Conservation (phyloP, 2,888 invertebrate species). For the Branchellion lobata region DNA sequence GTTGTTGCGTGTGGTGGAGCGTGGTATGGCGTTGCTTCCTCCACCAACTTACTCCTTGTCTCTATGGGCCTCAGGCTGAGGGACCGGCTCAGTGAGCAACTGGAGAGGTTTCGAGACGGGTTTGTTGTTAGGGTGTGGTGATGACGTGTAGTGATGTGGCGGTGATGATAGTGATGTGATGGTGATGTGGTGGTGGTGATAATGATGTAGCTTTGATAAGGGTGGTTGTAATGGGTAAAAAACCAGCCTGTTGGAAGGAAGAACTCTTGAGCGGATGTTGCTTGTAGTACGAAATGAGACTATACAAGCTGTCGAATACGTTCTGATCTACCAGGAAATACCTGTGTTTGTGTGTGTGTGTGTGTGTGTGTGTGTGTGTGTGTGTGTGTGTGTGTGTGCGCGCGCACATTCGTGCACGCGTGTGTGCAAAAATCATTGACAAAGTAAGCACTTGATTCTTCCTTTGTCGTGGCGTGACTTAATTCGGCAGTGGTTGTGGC, state of each 20-base stretch:
- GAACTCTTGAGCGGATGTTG: constrained; percentile 81
- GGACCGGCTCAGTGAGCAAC: constrained; percentile 83
- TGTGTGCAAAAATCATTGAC: no score
- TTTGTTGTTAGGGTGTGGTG: constrained; percentile 81
- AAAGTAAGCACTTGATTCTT: constrained; percentile 68
- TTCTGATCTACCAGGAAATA: constrained; percentile 85
- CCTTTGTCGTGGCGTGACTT: constrained; percentile 80
- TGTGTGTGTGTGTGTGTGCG: no score
- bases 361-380: no score
- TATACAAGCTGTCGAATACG: constrained; percentile 87
- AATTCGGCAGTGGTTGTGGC: constrained; percentile 88
- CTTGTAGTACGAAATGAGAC: constrained; percentile 84
- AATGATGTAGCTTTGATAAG: no score
- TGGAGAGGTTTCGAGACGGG: constrained; percentile 89
- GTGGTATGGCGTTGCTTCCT: no score
- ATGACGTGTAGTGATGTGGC: constrained; percentile 85
- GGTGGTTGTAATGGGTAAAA: no score
- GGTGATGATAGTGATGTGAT: constrained; percentile 87
- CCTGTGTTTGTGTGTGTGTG: not conserved
- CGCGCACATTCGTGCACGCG: no score
- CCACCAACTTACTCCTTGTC: constrained; percentile 77
- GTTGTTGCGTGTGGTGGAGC: no score
- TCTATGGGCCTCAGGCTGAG: constrained; percentile 90
- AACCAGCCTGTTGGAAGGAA: constrained; percentile 75
- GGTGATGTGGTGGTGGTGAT: constrained; percentile 81